Percentiles rank a stretch among this genome's conserved stretches.
Evolutionary conservation across 2,888 invertebrate species (phyloP).

Genomic region (Mystacides longicornis): DNA sequence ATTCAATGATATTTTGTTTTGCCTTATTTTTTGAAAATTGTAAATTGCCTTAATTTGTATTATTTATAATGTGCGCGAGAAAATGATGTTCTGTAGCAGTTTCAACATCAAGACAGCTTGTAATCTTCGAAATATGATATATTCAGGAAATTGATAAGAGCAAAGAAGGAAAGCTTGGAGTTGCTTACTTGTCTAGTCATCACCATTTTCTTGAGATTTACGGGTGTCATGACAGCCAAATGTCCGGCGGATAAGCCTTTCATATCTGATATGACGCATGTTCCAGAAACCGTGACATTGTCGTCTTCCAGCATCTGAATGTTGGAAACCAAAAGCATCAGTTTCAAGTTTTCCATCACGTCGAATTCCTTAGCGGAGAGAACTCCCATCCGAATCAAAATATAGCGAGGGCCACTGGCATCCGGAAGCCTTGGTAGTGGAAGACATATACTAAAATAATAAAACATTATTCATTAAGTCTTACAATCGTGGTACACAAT

Average conservation of each 20-base stretch:
- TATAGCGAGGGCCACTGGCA: slow-evolving; percentile 39
- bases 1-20: no score
- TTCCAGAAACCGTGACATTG: slow-evolving; percentile 39
- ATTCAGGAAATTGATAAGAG: no score
- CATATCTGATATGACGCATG: slow-evolving; percentile 46
- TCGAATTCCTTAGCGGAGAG: slow-evolving; percentile 40
- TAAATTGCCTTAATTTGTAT: no score
- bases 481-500: no score
- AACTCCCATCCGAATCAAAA: slow-evolving; percentile 45
- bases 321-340: slow-evolving; percentile 33
- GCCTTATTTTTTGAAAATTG: no score
- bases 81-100: no score
- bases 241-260: slow-evolving; percentile 43
- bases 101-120: no score
- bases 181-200: slow-evolving; percentile 35
- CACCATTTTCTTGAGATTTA: slow-evolving; percentile 46
- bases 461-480: no score
- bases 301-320: slow-evolving; percentile 48
- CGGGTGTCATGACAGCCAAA: slow-evolving; percentile 45
- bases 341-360: slow-evolving; percentile 33
- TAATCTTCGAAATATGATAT: no score
- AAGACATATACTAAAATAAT: slow-evolving; percentile 8
- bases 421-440: slow-evolving; percentile 33
- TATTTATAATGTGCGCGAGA: no score
- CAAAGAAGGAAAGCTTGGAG: no score